Conservation (phyloP, 2,888 invertebrate genomes). For the Troides oblongomaculatus region DNA sequence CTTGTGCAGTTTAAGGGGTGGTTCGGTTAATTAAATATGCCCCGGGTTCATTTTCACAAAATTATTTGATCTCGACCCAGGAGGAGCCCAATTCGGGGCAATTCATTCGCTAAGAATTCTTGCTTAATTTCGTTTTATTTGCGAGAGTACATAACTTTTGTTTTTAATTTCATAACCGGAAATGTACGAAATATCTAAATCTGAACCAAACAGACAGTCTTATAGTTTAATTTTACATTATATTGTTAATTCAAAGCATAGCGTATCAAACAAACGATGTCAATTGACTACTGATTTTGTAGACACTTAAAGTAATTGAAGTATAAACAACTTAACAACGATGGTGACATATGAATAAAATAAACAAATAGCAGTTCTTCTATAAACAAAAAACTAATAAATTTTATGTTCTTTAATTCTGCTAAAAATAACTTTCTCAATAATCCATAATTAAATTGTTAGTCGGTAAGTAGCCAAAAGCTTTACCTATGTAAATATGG, state of each 20-base stretch:
- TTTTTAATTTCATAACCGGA: not conserved
- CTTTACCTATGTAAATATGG: slow-evolving; percentile 33
- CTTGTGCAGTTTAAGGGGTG: slow-evolving; percentile 73
- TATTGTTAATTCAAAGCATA: not conserved
- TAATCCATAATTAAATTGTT: not conserved
- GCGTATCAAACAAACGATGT: not conserved
- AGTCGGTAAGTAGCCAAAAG: slow-evolving; percentile 24
- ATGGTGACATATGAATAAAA: too few relatives aligned
- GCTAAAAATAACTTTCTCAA: too few relatives aligned
- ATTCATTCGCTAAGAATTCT: slow-evolving; percentile 59
- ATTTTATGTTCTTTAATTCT: too few relatives aligned
- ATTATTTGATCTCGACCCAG: slow-evolving; percentile 73
- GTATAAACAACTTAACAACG: too few relatives aligned
- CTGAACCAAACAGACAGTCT: not conserved
- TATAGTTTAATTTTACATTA: not conserved
- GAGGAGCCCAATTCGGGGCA: slow-evolving; percentile 58
- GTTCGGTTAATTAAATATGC: slow-evolving; percentile 76
- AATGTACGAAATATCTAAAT: not conserved
- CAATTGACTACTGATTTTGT: not conserved
- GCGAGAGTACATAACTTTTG: slow-evolving; percentile 38
- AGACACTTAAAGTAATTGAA: too few relatives aligned
- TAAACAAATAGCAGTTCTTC: too few relatives aligned
- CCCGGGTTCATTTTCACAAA: slow-evolving; percentile 74
- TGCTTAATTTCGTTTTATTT: slow-evolving; percentile 66
- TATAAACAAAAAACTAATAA: too few relatives aligned